These are phyloP conservation scores for Macroramphosus scolopax DNA, from an alignment of 2,797 vertebrate species.

Conservation along the genomic window DNA sequence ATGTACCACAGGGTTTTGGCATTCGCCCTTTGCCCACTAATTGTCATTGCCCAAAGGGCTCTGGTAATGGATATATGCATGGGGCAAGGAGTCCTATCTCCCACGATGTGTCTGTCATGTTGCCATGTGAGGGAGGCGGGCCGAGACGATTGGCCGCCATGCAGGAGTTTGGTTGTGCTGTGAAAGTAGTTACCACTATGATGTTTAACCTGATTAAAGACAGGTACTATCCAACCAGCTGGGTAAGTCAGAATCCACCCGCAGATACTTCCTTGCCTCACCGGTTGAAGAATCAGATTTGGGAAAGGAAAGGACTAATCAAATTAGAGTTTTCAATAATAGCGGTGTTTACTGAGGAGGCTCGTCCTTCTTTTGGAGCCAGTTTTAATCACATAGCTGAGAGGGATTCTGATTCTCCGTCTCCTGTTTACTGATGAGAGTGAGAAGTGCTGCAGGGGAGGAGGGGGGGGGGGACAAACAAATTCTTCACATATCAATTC, in stretches of 20 bases:
- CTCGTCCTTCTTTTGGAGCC: slow-evolving; percentile 58
- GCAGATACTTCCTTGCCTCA: no score
- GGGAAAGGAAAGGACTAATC: slow-evolving; percentile 19
- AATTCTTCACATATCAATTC: slow-evolving; percentile 73
- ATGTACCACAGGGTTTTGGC: slow-evolving; percentile 75
- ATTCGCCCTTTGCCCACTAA: slow-evolving; percentile 72
- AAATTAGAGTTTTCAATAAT: slow-evolving; percentile 53
- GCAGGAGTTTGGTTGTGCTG: slow-evolving; percentile 14
- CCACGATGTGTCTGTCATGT: slow-evolving; percentile 50
- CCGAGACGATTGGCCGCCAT: slow-evolving; percentile 40
- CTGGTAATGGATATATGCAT: slow-evolving; percentile 71
- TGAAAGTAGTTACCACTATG: no score
- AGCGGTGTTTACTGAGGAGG: slow-evolving; percentile 54
- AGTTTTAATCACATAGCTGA: slow-evolving; percentile 70
- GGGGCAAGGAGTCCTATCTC: slow-evolving; percentile 58
- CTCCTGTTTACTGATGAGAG: slow-evolving; percentile 74
- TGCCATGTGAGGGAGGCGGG: slow-evolving; percentile 52
- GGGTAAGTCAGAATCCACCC: no score
- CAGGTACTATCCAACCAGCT: no score
- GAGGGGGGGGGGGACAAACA: slow-evolving; percentile 56
- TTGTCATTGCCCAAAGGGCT: slow-evolving; percentile 73
- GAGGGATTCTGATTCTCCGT: slow-evolving; percentile 61
- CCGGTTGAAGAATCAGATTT: slow-evolving; percentile 30
- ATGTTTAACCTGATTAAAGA: no score
- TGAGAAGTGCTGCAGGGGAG: slow-evolving; percentile 52